Percentiles rank a stretch among this genome's conserved stretches.
Evolutionary conservation across 2,888 invertebrate species (phyloP).

Genomic region (Drosophila formosana): DNA sequence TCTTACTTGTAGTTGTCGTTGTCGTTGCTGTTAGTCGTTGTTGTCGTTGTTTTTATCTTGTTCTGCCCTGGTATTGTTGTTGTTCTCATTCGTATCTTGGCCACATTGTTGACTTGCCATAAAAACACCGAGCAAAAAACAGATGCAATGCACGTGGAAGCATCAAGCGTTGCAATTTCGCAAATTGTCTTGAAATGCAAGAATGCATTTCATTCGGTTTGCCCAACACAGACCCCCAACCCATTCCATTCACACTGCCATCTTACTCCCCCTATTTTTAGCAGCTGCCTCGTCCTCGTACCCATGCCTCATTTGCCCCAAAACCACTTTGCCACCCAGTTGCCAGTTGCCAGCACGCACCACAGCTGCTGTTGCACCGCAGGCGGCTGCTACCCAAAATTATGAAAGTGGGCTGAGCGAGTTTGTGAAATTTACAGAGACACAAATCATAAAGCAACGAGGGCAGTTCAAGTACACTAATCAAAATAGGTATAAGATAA

Average conservation of each 20-base stretch:
- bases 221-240: slow-evolving; percentile 11
- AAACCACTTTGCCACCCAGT: slow-evolving; percentile 14
- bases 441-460: slow-evolving; percentile 36
- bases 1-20: slow-evolving; percentile 7
- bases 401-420: slow-evolving; percentile 43
- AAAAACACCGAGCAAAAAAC: slow-evolving; percentile 60
- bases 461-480: neutral
- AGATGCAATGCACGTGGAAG: slow-evolving; percentile 74
- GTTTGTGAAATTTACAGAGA: slow-evolving; percentile 28
- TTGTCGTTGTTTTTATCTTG: slow-evolving; percentile 1
- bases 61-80: slow-evolving; percentile 1
- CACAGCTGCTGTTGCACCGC: slow-evolving; percentile 30
- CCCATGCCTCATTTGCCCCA: neutral
- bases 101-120: slow-evolving; percentile 74
- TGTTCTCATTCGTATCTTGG: slow-evolving; percentile 40
- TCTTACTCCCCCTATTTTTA: neutral
- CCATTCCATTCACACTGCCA: neutral
- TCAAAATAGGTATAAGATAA: neutral
- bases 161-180: slow-evolving; percentile 77
- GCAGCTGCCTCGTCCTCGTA: neutral
- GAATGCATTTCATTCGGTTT: slow-evolving; percentile 73
- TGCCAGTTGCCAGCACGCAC: slow-evolving; percentile 40
- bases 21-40: neutral
- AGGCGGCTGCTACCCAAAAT: slow-evolving; percentile 43
- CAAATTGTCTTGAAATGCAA: slow-evolving; percentile 76